Conservation (phyloP, 2,888 invertebrate genomes). For the Coelopa pilipes region DNA sequence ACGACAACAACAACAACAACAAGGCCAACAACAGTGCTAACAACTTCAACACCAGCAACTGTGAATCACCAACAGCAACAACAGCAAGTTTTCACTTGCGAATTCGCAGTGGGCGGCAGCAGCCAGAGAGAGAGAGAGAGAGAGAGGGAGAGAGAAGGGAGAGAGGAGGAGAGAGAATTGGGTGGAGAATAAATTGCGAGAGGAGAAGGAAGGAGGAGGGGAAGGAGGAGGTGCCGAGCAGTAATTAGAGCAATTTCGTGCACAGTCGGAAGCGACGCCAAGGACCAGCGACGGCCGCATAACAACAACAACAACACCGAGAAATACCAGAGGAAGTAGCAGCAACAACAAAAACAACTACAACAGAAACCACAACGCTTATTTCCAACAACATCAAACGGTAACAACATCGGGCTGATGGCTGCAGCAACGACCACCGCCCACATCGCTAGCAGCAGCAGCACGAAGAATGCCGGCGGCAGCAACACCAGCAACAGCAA, state of each 20-base stretch:
- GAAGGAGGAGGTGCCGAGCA: too few relatives aligned
- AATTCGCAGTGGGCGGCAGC: constrained; percentile 16
- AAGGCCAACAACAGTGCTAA: constrained; percentile 33
- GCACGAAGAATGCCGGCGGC: constrained; percentile 4
- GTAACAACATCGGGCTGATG: constrained; percentile 44
- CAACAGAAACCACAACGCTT: constrained; percentile 22
- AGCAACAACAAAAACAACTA: constrained; percentile 43
- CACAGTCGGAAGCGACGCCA: constrained; percentile 23
- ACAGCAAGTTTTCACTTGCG: constrained; percentile 15
- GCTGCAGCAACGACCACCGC: constrained; percentile 54
- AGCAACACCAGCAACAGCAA: constrained; percentile 24
- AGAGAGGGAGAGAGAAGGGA: too few relatives aligned
- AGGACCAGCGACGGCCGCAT: background rate
- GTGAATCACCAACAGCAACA: constrained; percentile 14
- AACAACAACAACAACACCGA: too few relatives aligned
- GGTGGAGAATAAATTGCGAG: too few relatives aligned
- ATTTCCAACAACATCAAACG: constrained; percentile 9
- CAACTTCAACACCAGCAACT: constrained; percentile 22
- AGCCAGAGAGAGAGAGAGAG: background rate
- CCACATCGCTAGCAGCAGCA: constrained; percentile 41
- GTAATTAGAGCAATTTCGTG: constrained; percentile 9
- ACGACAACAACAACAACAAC: constrained; percentile 35
- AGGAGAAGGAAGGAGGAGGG: too few relatives aligned
- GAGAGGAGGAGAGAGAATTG: too few relatives aligned
- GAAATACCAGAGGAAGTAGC: constrained; percentile 39